phyloP scores from a whole-genome alignment of 2,113 vertebrate genomes.

The Noctilio leporinus region DNA sequence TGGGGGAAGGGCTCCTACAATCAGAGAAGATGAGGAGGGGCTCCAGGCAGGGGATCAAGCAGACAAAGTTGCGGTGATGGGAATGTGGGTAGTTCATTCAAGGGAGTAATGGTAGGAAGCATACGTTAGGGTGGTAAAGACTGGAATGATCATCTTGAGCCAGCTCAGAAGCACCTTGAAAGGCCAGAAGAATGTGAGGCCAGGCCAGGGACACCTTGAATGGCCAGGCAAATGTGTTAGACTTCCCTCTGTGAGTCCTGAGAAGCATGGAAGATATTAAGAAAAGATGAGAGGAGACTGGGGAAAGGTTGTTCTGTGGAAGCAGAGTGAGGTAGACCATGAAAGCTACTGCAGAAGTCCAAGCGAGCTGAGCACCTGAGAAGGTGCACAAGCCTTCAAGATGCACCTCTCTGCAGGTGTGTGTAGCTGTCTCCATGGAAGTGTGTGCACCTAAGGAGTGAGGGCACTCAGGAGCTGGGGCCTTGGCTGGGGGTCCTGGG shows the following conservation, averaged over 20 bases:
- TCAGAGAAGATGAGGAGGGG: neutral
- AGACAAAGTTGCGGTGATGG: neutral
- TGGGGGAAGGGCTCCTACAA: neutral
- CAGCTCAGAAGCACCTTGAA: neutral
- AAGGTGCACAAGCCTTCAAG: rapidly evolving
- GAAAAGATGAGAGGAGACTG: neutral
- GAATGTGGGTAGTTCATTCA: neutral
- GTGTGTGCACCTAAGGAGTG: rapidly evolving
- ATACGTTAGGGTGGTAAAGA: neutral
- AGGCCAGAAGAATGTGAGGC: too few species aligned
- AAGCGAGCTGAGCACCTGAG: neutral
- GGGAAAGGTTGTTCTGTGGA: neutral
- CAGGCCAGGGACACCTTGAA: neutral
- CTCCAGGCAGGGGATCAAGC: neutral
- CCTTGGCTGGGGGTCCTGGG: neutral
- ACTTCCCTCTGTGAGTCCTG: neutral
- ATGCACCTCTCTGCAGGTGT: rapidly evolving
- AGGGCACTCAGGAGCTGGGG: neutral
- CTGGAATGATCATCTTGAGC: neutral
- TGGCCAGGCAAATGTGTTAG: neutral
- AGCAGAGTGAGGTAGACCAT: neutral
- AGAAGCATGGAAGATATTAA: neutral
- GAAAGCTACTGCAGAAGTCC: neutral
- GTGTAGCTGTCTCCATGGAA: neutral
- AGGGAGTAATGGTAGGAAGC: neutral